Conservation (phyloP, 2,888 invertebrate species). For the Liodrosophila aerea region DNA sequence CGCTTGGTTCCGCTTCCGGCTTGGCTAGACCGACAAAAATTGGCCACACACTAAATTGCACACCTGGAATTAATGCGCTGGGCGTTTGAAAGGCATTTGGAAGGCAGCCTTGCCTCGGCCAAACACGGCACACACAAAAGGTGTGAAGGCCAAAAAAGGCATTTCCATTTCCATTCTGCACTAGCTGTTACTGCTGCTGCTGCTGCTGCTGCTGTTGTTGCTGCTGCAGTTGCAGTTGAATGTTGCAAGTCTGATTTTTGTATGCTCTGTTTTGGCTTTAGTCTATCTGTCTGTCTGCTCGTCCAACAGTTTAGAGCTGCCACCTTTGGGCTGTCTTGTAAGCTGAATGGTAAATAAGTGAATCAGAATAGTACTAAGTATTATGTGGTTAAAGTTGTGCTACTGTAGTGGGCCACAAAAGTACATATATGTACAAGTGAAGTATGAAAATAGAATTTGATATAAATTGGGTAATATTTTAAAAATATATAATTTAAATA, state of each 20-base stretch:
- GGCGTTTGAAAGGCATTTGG: conserved; percentile 61
- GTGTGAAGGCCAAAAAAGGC: conserved; percentile 52
- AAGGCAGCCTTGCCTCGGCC: conserved; percentile 13
- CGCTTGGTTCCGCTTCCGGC: conserved; percentile 29
- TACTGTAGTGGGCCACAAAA: no score
- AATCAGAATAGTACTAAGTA: no score
- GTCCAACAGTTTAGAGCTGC: no score
- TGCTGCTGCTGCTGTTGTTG: background rate
- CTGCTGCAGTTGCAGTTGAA: background rate
- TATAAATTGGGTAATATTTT: no score
- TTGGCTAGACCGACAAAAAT: conserved; percentile 66
- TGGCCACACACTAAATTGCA: conserved; percentile 77
- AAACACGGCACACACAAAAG: conserved; percentile 30
- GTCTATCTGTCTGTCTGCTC: conserved; percentile 17
- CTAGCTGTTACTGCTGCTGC: no score
- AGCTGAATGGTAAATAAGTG: no score
- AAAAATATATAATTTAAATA: no score
- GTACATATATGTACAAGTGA: no score
- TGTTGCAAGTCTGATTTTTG: conserved; percentile 27
- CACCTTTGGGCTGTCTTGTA: background rate
- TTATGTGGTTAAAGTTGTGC: no score
- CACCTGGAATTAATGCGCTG: conserved; percentile 76
- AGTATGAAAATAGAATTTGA: no score
- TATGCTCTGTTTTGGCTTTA: conserved; percentile 20
- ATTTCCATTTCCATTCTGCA: no score